Evolutionary conservation across 2,113 vertebrate genomes (phyloP).

Genomic region (Leucopsar rothschildi): DNA sequence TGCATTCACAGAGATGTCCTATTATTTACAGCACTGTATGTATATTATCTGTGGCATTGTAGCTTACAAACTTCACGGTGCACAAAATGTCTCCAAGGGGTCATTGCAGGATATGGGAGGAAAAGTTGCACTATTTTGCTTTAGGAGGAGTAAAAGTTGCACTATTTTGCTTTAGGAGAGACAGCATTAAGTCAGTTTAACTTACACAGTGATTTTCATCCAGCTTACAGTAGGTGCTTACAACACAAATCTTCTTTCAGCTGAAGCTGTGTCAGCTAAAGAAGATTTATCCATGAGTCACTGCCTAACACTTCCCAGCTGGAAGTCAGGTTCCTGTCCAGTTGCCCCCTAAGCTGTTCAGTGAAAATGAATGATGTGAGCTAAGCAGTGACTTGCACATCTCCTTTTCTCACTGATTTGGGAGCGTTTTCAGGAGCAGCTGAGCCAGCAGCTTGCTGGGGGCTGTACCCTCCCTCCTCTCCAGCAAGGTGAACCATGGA

Average conservation of each 20-base stretch:
- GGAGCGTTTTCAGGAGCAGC: not conserved
- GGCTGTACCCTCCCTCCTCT: not conserved
- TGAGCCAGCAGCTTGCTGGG: not conserved
- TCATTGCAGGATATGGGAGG: not conserved
- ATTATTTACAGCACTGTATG: not conserved
- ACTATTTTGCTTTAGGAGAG: not conserved
- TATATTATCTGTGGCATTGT: not conserved
- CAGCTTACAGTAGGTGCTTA: not conserved
- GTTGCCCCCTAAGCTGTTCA: not conserved
- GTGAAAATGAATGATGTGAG: not conserved
- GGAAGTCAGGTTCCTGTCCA: not conserved
- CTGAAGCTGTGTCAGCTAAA: not conserved
- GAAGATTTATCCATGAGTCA: not conserved
- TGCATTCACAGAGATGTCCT: not conserved
- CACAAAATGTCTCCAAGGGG: not conserved
- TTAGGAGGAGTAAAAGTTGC: too few species aligned
- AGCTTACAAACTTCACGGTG: not conserved
- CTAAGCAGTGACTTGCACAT: not conserved
- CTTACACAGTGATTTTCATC: not conserved
- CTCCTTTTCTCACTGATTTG: not conserved
- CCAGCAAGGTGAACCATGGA: not conserved
- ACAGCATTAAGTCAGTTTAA: not conserved
- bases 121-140: not conserved
- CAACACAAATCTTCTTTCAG: not conserved
- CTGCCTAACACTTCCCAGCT: not conserved